Percentiles rank a stretch among this genome's conserved stretches.
Evolutionary conservation across 2,113 vertebrate genomes (phyloP).

Genomic region (Poeciliopsis occidentalis): DNA sequence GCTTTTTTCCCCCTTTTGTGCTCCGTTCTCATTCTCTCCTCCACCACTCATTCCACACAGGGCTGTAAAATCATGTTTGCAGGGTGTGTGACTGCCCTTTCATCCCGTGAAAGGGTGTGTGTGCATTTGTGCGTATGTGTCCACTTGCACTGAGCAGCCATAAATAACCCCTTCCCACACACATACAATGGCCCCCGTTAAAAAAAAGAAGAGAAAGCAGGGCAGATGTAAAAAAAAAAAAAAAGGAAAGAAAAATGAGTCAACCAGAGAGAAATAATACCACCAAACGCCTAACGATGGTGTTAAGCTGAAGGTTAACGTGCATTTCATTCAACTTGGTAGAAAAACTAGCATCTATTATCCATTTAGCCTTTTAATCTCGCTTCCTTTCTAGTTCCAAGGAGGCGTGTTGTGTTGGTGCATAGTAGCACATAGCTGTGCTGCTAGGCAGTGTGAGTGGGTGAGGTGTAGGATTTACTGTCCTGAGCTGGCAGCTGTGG

Average conservation of each 20-base stretch:
- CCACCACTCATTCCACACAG: conserved; percentile 78
- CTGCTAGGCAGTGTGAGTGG: conserved; percentile 54
- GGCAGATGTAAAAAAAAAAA: conserved; percentile 58
- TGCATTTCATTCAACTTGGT: conserved; percentile 38
- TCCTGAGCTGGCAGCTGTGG: conserved; percentile 75
- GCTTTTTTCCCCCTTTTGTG: conserved; percentile 67
- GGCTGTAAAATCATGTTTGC: conserved; percentile 81
- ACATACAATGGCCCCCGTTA: conserved; percentile 57
- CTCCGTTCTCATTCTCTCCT: conserved; percentile 73
- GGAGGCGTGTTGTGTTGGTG: conserved; percentile 37
- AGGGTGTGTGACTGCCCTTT: conserved; percentile 78
- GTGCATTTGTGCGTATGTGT: conserved; percentile 45
- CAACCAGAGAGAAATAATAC: conserved; percentile 44
- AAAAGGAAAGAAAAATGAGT: conserved; percentile 8
- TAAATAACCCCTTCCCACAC: conserved; percentile 80
- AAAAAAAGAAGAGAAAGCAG: conserved; percentile 47
- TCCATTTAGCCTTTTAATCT: conserved; percentile 26
- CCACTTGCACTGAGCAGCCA: conserved; percentile 72
- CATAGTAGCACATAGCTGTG: conserved; percentile 49
- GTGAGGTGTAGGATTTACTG: conserved; percentile 74
- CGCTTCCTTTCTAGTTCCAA: conserved; percentile 32
- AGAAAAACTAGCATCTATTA: conserved; percentile 7
- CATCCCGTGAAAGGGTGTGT: conserved; percentile 74
- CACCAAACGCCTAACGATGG: conserved; percentile 30
- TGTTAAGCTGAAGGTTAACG: conserved; percentile 36